phyloP scores from a whole-genome alignment of 2,113 vertebrate genomes.

The Vanacampus margaritifer region DNA sequence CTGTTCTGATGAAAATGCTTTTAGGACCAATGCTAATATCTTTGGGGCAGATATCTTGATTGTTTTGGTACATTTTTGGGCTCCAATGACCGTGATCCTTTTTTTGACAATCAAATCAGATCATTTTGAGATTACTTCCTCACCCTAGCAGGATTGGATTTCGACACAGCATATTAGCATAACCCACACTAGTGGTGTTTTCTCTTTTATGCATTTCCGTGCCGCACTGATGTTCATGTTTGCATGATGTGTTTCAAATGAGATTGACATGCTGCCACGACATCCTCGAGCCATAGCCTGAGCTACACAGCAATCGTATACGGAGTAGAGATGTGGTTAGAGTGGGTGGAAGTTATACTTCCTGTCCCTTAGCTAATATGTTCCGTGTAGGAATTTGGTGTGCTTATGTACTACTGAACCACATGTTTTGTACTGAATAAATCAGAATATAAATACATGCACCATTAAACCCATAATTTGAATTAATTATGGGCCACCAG shows the following conservation, averaged over 20 bases:
- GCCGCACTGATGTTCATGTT: neutral
- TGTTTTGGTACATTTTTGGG: neutral
- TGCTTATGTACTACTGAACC: neutral
- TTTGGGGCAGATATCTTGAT: neutral
- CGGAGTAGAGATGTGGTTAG: neutral
- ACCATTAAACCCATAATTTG: no score
- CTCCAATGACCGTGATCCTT: neutral
- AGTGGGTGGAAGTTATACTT: neutral
- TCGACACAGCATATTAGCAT: no score
- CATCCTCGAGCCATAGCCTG: neutral
- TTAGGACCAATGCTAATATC: no score
- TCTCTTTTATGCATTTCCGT: neutral
- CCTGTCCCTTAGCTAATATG: neutral
- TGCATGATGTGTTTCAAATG: neutral
- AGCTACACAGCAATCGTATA: neutral
- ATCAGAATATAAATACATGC: neutral
- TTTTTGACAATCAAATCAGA: no score
- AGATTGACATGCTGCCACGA: neutral
- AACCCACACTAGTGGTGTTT: no score
- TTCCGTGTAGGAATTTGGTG: neutral
- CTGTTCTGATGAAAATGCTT: no score
- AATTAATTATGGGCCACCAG: neutral
- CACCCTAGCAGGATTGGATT: no score
- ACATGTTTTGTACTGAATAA: neutral
- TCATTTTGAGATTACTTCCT: no score